Conservation (phyloP, 1,140 invertebrate species). For the Drosophila gunungcola region DNA sequence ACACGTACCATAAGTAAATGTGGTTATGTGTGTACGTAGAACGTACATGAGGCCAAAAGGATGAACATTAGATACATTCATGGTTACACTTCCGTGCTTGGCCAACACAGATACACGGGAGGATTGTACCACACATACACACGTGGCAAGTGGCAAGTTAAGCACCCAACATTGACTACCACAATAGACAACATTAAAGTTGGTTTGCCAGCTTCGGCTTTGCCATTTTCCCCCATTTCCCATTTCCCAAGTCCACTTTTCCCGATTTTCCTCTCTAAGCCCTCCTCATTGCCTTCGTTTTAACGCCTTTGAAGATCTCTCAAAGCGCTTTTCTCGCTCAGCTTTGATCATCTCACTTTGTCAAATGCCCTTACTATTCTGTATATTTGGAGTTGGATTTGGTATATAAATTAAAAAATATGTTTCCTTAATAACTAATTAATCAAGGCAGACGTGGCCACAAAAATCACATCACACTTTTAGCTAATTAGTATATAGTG, state of each 20-base stretch:
- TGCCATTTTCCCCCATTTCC: constrained; percentile 17
- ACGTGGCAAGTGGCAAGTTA: constrained; percentile 72
- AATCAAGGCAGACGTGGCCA: too few species aligned
- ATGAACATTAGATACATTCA: constrained; percentile 82
- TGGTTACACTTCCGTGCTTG: constrained; percentile 69
- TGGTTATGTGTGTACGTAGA: constrained; percentile 57
- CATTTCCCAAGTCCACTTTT: constrained; percentile 10
- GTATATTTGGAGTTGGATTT: not conserved
- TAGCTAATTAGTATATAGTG: too few species aligned
- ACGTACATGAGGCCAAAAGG: constrained; percentile 72
- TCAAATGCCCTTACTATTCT: constrained; percentile 11
- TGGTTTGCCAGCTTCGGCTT: constrained; percentile 48
- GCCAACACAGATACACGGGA: constrained; percentile 23
- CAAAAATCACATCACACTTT: too few species aligned
- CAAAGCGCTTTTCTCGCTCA: constrained; percentile 36
- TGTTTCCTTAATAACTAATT: too few species aligned
- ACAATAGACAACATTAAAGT: constrained; percentile 80
- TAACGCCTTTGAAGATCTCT: constrained; percentile 46
- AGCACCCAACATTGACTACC: constrained; percentile 78
- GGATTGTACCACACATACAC: constrained; percentile 9
- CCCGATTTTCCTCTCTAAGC: constrained; percentile 5
- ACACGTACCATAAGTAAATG: constrained; percentile 78
- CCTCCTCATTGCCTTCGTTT: constrained; percentile 19
- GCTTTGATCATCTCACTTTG: constrained; percentile 21
- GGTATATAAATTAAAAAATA: not conserved